Evolutionary conservation across 2,888 invertebrate species (phyloP).

Genomic region (Lamproptera curius): DNA sequence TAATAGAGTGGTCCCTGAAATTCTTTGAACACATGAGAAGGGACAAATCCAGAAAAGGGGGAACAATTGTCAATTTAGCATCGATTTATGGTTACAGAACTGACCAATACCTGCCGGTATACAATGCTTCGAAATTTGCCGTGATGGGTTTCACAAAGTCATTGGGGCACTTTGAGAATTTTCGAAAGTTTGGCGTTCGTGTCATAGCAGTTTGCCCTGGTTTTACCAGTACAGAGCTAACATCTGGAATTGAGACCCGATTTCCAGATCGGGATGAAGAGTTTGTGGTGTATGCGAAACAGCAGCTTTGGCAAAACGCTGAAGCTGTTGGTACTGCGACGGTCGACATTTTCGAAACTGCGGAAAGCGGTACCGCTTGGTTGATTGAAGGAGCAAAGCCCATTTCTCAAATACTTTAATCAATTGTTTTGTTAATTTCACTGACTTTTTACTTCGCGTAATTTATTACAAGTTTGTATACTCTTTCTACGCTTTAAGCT

Average conservation of each 20-base stretch:
- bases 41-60: conserved; percentile 73
- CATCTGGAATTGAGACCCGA: background rate
- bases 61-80: conserved; percentile 79
- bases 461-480: no score
- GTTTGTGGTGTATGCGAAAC: conserved; percentile 14
- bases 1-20: conserved; percentile 54
- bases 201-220: conserved; percentile 65
- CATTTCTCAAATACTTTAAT: conserved; percentile 43
- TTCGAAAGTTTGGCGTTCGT: conserved; percentile 52
- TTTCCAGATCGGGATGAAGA: conserved; percentile 10
- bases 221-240: conserved; percentile 13
- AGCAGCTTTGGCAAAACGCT: conserved; percentile 26
- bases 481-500: no score
- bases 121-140: conserved; percentile 74
- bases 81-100: conserved; percentile 74
- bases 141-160: conserved; percentile 29
- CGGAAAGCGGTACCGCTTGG: conserved; percentile 63
- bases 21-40: conserved; percentile 74
- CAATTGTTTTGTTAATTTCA: no score
- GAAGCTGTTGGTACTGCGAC: conserved; percentile 27
- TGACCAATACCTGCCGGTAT: conserved; percentile 66
- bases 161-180: conserved; percentile 49
- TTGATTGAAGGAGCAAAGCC: conserved; percentile 47
- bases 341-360: conserved; percentile 32
- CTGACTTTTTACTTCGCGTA: no score